Evolutionary conservation across 2,888 invertebrate genomes (phyloP).

Genomic region (Drosophila ezoana): DNA sequence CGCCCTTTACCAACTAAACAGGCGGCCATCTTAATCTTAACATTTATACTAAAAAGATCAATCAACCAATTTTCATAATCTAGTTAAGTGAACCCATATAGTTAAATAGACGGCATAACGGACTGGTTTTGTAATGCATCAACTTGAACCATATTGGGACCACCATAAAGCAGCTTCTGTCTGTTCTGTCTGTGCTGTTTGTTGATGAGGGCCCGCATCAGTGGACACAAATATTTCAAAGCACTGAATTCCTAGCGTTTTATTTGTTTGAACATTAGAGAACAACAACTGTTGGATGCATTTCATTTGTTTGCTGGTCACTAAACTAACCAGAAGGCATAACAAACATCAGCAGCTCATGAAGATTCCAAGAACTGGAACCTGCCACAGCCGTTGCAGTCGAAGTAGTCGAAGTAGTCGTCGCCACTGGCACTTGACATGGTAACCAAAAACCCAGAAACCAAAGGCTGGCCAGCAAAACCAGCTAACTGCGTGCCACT

Average conservation of each 20-base stretch:
- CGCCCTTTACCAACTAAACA: too few relatives aligned
- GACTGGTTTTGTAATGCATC: slow-evolving; percentile 2
- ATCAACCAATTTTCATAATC: too few relatives aligned
- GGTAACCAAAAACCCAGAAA: slow-evolving; percentile 70
- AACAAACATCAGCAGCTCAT: slow-evolving; percentile 42
- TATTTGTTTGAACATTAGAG: slow-evolving; percentile 47
- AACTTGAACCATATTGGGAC: slow-evolving; percentile 4
- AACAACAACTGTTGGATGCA: slow-evolving; percentile 29
- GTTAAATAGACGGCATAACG: not conserved
- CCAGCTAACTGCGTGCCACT: slow-evolving; percentile 48
- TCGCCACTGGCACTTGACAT: slow-evolving; percentile 66
- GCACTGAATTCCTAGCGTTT: slow-evolving; percentile 10
- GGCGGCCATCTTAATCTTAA: too few relatives aligned
- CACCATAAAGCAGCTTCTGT: slow-evolving; percentile 28
- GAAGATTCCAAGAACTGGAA: slow-evolving; percentile 62
- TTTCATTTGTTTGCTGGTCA: slow-evolving; percentile 48
- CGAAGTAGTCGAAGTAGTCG: not conserved
- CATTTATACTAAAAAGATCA: too few relatives aligned
- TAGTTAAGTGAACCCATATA: too few relatives aligned
- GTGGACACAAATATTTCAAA: slow-evolving; percentile 24
- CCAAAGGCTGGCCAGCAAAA: slow-evolving; percentile 48
- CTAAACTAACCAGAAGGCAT: slow-evolving; percentile 38
- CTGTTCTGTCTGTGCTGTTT: slow-evolving; percentile 17
- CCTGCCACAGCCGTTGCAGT: slow-evolving; percentile 37
- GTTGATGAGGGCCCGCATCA: slow-evolving; percentile 44